Percentiles rank a stretch among this genome's conserved stretches.
These are phyloP conservation scores for Procapra przewalskii DNA, from an alignment of 2,113 vertebrate species.

Conservation along the genomic window DNA sequence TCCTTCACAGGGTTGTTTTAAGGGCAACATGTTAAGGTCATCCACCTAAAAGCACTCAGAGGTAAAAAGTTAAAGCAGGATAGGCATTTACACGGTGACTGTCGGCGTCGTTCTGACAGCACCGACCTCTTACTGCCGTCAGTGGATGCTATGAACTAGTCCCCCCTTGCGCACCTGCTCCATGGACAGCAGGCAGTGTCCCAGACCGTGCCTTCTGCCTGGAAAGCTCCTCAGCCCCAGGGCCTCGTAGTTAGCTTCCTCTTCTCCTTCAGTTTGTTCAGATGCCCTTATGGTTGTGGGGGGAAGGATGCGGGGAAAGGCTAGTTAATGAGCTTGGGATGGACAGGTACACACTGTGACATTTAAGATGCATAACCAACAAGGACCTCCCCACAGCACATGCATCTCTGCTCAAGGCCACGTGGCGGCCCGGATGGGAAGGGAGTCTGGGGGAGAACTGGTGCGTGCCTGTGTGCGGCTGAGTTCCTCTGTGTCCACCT, in stretches of 20 bases:
- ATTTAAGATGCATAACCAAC: not conserved
- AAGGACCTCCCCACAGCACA: not conserved
- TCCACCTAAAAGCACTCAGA: not conserved
- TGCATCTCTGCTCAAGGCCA: not conserved
- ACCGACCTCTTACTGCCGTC: not conserved
- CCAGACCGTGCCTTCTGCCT: not conserved
- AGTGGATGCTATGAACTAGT: accelerated
- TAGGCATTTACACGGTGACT: not conserved
- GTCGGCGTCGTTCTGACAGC: no score
- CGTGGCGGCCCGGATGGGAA: not conserved
- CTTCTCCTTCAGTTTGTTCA: not conserved
- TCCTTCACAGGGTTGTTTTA: not conserved
- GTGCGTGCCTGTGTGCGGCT: accelerated
- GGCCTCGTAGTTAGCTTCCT: not conserved
- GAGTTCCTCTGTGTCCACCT: not conserved
- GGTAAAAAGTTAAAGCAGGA: not conserved
- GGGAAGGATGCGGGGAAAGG: not conserved
- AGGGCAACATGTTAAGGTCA: not conserved
- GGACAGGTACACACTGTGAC: not conserved
- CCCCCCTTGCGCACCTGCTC: accelerated
- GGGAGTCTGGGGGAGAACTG: not conserved
- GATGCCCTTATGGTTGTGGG: not conserved
- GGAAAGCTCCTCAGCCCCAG: not conserved
- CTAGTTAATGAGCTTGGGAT: not conserved
- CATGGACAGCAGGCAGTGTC: accelerated